Conservation (phyloP, 2,113 vertebrate species). For the Xenus cinereus region DNA sequence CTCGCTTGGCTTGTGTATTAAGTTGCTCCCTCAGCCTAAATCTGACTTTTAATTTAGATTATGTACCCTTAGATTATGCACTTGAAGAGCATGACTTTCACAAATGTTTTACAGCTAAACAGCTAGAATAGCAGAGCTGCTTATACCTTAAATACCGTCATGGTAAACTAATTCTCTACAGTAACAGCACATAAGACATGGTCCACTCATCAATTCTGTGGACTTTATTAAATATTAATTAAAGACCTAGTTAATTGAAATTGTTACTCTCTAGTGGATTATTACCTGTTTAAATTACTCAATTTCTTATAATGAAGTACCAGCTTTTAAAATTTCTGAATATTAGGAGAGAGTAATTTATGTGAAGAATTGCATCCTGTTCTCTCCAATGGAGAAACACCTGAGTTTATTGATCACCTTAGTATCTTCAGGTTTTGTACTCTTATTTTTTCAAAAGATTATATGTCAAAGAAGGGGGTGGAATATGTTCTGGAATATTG, state of each 20-base stretch:
- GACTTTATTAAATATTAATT: background rate
- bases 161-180: background rate
- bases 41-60: constrained; percentile 12
- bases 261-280: background rate
- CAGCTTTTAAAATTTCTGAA: background rate
- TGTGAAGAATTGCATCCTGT: background rate
- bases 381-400: background rate
- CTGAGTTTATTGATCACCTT: background rate
- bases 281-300: background rate
- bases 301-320: background rate
- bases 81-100: background rate
- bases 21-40: background rate
- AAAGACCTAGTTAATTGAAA: background rate
- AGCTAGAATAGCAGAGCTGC: background rate
- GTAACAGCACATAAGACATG: background rate
- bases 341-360: background rate
- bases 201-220: background rate
- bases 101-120: background rate
- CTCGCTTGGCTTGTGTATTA: background rate
- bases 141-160: background rate
- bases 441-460: background rate
- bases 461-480: background rate
- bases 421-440: background rate
- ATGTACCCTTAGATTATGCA: background rate
- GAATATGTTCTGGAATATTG: background rate